phyloP scores from a whole-genome alignment of 35 echinoderm and acorn worm genomes.

The Diadema setosum region DNA sequence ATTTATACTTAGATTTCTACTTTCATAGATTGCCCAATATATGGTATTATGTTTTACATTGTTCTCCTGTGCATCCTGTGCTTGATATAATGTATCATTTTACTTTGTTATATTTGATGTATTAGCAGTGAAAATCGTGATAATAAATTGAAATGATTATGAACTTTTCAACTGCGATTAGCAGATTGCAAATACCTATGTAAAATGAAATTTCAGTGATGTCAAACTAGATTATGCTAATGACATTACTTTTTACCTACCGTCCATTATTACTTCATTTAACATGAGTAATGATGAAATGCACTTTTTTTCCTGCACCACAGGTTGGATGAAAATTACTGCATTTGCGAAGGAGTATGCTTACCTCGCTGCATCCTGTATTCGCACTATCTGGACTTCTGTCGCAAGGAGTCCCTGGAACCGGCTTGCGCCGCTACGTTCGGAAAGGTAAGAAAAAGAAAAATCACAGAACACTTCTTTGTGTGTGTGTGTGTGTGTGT shows the following conservation, averaged over 20 bases:
- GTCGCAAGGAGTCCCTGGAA: constrained; percentile 85
- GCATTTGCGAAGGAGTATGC: constrained; percentile 96
- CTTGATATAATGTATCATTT: not conserved
- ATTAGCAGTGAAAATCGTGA: not conserved
- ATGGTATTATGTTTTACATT: not conserved
- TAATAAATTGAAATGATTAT: not conserved
- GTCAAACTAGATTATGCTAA: too few species aligned
- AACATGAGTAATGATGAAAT: not conserved
- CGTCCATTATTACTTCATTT: too few species aligned
- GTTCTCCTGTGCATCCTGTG: not conserved
- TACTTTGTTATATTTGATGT: too few species aligned
- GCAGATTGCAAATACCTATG: not conserved
- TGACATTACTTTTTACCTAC: too few species aligned
- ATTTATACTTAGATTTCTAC: too few species aligned
- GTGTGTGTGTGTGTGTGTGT: not conserved
- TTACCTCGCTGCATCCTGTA: constrained; percentile 91
- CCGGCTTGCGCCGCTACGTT: constrained; percentile 97
- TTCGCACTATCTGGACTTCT: constrained; percentile 97
- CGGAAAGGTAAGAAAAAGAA: constrained; percentile 72
- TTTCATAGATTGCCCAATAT: too few species aligned
- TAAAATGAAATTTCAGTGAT: not conserved
- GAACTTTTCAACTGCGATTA: not conserved
- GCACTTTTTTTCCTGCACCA: not conserved
- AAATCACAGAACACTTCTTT: not conserved
- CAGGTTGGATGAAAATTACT: constrained; percentile 99